Conservation (phyloP, 2,113 vertebrate species). For the Theristicus caerulescens region DNA sequence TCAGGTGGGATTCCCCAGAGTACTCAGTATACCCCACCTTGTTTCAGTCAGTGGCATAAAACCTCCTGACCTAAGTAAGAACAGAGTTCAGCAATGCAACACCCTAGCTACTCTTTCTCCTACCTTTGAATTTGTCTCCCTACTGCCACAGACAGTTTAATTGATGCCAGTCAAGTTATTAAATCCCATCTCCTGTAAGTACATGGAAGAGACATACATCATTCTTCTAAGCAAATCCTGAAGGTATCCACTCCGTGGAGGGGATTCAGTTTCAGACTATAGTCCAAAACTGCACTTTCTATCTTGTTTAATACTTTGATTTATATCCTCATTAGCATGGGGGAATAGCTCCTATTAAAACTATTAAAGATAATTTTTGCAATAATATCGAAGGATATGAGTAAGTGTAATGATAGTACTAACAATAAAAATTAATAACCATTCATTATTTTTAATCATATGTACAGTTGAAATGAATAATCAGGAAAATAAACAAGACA, state of each 20-base stretch:
- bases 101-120: background rate
- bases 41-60: background rate
- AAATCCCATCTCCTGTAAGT: background rate
- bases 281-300: constrained; percentile 24
- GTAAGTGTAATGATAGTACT: constrained; percentile 51
- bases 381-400: constrained; percentile 56
- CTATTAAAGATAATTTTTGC: constrained; percentile 60
- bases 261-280: background rate
- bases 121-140: background rate
- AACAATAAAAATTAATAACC: constrained; percentile 60
- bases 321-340: constrained; percentile 51
- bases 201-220: background rate
- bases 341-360: constrained; percentile 56
- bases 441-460: constrained; percentile 65
- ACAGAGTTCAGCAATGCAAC: background rate
- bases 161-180: background rate
- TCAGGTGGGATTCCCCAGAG: background rate
- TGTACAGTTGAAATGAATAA: constrained; percentile 52
- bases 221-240: background rate
- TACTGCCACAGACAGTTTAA: background rate
- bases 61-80: background rate
- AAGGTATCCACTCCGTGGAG: background rate
- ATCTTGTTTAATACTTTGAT: constrained; percentile 48
- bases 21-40: background rate
- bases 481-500: constrained; percentile 64